Conservation (phyloP, 2,113 vertebrate genomes). For the Tupaia tana region DNA sequence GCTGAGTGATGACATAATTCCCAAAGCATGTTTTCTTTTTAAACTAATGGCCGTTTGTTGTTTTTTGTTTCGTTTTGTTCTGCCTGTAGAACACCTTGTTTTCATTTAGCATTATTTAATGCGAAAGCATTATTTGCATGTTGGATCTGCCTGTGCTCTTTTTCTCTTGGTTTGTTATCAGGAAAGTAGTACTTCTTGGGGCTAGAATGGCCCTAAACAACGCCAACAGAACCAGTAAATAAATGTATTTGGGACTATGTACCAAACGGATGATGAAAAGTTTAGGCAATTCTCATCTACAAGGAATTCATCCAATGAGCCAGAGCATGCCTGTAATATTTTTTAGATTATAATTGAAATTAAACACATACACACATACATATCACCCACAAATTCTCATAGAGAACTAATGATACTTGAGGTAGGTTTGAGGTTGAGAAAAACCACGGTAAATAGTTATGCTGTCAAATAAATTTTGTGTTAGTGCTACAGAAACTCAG, state of each 20-base stretch:
- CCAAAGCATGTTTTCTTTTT: neutral
- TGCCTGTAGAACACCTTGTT: neutral
- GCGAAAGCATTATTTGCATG: neutral
- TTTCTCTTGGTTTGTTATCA: neutral
- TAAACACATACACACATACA: neutral
- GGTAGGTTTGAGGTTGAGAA: neutral
- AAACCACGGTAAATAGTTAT: neutral
- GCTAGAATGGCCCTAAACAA: neutral
- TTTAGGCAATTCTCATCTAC: neutral
- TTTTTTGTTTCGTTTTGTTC: neutral
- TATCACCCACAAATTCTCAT: neutral
- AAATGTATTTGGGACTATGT: no score
- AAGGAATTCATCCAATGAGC: neutral
- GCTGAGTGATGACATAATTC: neutral
- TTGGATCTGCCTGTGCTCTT: neutral
- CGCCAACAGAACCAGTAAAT: no score
- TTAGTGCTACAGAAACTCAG: neutral
- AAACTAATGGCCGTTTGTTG: neutral
- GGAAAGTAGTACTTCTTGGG: neutral
- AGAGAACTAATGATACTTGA: neutral
- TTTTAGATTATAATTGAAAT: slow-evolving; percentile 2
- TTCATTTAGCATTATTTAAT: slow-evolving; percentile 21
- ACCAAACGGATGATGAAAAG: neutral
- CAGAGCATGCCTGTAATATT: neutral
- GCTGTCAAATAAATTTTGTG: neutral